Percentiles rank a stretch among this genome's conserved stretches.
Conservation (phyloP, 2,113 vertebrate species). For the Ceyx melanurus region DNA sequence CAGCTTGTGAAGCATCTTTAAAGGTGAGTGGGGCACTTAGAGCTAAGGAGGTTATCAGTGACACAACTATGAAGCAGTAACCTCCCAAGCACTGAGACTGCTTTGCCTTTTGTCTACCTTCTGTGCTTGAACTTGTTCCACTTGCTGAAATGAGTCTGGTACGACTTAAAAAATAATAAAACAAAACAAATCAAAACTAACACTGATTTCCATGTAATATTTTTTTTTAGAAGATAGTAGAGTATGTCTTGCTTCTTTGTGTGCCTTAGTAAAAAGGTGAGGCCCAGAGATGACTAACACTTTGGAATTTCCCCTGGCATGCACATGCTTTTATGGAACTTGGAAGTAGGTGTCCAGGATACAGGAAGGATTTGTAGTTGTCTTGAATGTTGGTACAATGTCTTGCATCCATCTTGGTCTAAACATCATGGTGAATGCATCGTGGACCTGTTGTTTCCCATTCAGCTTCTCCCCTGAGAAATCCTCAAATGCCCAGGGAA, state of each 20-base stretch:
- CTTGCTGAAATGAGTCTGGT: neutral
- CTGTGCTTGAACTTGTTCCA: neutral
- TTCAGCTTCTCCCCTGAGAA: slow-evolving; percentile 40
- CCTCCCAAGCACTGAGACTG: neutral
- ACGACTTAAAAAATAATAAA: neutral
- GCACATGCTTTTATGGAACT: neutral
- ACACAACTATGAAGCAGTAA: neutral
- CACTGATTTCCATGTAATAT: neutral
- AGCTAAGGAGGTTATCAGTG: neutral
- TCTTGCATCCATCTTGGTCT: slow-evolving; percentile 23
- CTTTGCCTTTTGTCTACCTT: neutral
- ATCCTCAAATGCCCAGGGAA: slow-evolving; percentile 14
- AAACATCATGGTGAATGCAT: neutral
- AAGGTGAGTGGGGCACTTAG: neutral
- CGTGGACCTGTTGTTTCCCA: neutral
- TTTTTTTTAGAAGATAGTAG: neutral
- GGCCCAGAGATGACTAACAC: neutral
- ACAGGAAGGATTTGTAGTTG: slow-evolving; percentile 38
- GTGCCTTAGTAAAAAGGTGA: neutral
- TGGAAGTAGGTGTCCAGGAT: slow-evolving; percentile 13
- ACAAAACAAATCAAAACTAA: neutral
- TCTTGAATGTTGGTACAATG: neutral
- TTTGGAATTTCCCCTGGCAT: neutral
- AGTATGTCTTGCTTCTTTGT: neutral
- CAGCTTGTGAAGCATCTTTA: neutral